Percentiles rank a stretch among this genome's conserved stretches.
phyloP scores from a whole-genome alignment of 2,113 vertebrate species.

The Pomatorhinus ruficollis region DNA sequence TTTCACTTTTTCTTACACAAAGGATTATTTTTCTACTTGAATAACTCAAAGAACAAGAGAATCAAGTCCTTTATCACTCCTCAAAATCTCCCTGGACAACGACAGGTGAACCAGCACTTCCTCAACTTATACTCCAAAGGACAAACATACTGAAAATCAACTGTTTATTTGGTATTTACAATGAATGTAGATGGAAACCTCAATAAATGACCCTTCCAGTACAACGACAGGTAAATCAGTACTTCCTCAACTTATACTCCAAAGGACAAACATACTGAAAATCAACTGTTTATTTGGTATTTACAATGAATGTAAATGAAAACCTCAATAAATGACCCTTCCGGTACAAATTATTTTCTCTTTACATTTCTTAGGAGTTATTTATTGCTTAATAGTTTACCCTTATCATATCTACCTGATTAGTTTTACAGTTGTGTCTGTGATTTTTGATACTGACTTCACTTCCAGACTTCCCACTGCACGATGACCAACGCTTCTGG shows the following conservation, averaged over 20 bases:
- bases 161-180: neutral
- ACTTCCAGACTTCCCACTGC: neutral
- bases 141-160: neutral
- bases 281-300: neutral
- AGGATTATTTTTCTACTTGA: neutral
- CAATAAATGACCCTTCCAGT: neutral
- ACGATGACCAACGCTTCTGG: neutral
- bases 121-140: neutral
- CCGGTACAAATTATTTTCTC: neutral
- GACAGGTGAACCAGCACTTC: neutral
- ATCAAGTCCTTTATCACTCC: neutral
- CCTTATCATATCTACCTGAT: neutral
- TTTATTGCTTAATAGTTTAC: neutral
- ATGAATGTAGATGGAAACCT: neutral
- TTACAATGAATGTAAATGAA: neutral
- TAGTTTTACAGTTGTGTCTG: neutral
- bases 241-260: neutral
- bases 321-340: neutral
- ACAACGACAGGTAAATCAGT: neutral
- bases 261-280: neutral
- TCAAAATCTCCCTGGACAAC: neutral
- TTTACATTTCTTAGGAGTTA: neutral
- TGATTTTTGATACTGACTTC: neutral
- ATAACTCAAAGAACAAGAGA: neutral
- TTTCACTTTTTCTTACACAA: neutral